A percentile compares a stretch with the other conserved stretches of the same genome.
These are phyloP conservation scores for Corydoras maculifer DNA, from an alignment of 2,113 vertebrate genomes.

Conservation along the genomic window DNA sequence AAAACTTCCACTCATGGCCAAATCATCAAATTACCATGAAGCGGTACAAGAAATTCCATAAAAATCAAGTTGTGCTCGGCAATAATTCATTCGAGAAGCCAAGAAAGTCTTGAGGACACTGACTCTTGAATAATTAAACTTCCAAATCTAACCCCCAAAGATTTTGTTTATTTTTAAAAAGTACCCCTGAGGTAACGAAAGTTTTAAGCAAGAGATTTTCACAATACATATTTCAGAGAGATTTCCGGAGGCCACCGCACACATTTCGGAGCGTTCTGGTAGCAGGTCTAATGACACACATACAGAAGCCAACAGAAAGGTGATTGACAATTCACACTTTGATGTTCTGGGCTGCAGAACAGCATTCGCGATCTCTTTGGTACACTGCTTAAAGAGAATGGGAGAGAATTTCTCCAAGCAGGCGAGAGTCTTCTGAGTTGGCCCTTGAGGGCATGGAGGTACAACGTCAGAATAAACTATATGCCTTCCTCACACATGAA, in stretches of 20 bases:
- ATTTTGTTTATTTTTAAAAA: neutral
- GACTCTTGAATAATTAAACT: neutral
- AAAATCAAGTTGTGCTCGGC: too few species aligned
- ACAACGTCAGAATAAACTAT: slow-evolving; percentile 30
- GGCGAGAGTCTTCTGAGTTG: slow-evolving; percentile 43
- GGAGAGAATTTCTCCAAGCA: slow-evolving; percentile 34
- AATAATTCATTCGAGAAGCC: too few species aligned
- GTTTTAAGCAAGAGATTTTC: neutral
- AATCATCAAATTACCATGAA: too few species aligned
- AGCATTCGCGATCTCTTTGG: slow-evolving; percentile 15
- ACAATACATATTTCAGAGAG: neutral
- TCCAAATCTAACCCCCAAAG: neutral
- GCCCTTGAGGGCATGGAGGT: slow-evolving; percentile 27
- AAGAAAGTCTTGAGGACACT: neutral
- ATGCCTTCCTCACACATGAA: slow-evolving; percentile 29
- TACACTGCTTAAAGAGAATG: slow-evolving; percentile 40
- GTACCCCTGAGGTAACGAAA: neutral
- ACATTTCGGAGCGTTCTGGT: slow-evolving; percentile 22
- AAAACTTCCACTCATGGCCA: too few species aligned
- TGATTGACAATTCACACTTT: slow-evolving; percentile 40
- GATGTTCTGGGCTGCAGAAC: slow-evolving; percentile 39
- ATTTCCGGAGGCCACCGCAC: neutral
- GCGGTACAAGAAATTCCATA: too few species aligned
- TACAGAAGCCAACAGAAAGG: slow-evolving; percentile 30
- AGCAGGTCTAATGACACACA: slow-evolving; percentile 10